Evolutionary conservation across 2,888 invertebrate genomes (phyloP), one percentile per base, ranked within the genome.

Genomic region (Chymomyza fuscimana): DNA sequence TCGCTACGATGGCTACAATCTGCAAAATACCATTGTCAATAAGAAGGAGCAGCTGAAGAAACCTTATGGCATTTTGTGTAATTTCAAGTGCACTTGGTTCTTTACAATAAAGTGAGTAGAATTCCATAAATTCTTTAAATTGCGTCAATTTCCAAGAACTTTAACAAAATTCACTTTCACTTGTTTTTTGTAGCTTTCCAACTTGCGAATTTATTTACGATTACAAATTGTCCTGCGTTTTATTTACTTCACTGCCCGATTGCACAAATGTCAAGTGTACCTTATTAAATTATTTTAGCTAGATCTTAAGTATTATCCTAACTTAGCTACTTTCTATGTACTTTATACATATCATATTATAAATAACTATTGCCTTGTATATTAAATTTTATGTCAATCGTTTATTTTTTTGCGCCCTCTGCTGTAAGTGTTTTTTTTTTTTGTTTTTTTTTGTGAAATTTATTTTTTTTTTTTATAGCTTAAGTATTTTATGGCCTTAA

Each of bases 171-270:
- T 36, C 12, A 15, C 40, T 36, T 67, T 50, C 29, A 4, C 12
- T 19, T 51, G n/a, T 58, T 32, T 36, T 9, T 79, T 82, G 2
- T 80, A 91, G 91, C 72, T 91, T 86, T 73, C 90, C 90, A 69
- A 90, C 91, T 70, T 91, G 91, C 82, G 91, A 91, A 77, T 91
- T 91, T 76, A 89, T 91, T 73, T 91, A 91, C 73, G 91, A 91
- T 77, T 91, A 91, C 76, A 91, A 91, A 82, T 77, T 91, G 74
- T 91, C 91, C 76, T 91, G 91, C 83, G 90, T 91, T 83, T 89
- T 91, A 83, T 91, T 91, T 77, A 91, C 91, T 69, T 91, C 91
- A 90, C 91, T 91, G 90, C 91, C 91, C 72, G 91, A 91, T 79
- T 91, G 91, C 75, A 89, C 91, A 76, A 83, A 82, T 63, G 89